A percentile compares a stretch with the other conserved stretches of the same genome.
Conservation (phyloP, 2,888 invertebrate genomes). For the Pachymerium ferrugineum region DNA sequence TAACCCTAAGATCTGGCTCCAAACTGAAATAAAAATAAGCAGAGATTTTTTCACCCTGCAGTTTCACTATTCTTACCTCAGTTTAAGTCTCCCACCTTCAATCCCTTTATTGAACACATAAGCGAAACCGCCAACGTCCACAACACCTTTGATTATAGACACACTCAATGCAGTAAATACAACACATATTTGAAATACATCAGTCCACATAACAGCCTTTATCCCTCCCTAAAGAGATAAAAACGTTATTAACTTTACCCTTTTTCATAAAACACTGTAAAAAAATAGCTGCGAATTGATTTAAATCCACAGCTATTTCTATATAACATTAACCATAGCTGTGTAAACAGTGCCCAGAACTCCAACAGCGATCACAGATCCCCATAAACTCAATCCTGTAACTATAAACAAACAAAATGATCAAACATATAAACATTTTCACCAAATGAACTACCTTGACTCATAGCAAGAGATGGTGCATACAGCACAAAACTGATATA, state of each 20-base stretch:
- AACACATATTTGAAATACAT: constrained; percentile 46
- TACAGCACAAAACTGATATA: constrained; percentile 35
- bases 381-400: constrained; percentile 48
- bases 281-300: too few relatives aligned
- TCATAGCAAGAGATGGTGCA: constrained; percentile 36
- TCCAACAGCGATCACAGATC: constrained; percentile 47
- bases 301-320: too few relatives aligned
- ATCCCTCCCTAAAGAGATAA: constrained; percentile 45
- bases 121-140: constrained; percentile 41
- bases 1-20: constrained; percentile 47
- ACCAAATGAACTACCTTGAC: constrained; percentile 22
- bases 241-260: not conserved
- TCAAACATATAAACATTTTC: not conserved
- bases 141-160: constrained; percentile 43
- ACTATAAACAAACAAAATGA: constrained; percentile 41
- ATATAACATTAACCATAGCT: constrained; percentile 44
- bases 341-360: constrained; percentile 49
- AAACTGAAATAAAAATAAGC: constrained; percentile 42
- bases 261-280: not conserved
- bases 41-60: not conserved
- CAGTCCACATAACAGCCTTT: constrained; percentile 49
- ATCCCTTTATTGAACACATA: constrained; percentile 39
- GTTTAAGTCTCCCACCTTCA: constrained; percentile 41
- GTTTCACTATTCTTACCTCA: constrained; percentile 32
- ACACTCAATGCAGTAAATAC: constrained; percentile 45